A percentile compares a stretch with the other conserved stretches of the same genome.
These are phyloP conservation scores for Geothlypis trichas DNA, from an alignment of 2,113 vertebrate genomes.

Conservation along the genomic window DNA sequence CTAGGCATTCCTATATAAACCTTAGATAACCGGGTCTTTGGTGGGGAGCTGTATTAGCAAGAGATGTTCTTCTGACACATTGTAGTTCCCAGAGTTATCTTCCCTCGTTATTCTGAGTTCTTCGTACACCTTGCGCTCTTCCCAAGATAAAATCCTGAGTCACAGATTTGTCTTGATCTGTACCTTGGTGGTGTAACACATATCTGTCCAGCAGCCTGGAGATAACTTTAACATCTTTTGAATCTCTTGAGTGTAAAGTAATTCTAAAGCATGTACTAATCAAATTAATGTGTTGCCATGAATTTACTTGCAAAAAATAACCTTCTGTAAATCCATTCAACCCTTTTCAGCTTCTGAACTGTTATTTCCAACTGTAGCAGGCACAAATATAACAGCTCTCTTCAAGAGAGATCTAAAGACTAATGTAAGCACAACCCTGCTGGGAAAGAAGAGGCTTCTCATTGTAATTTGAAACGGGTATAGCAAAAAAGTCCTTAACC, in stretches of 20 bases:
- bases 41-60: constrained; percentile 64
- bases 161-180: constrained; percentile 77
- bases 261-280: constrained; percentile 73
- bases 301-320: constrained; percentile 72
- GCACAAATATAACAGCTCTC: constrained; percentile 87
- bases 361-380: constrained; percentile 89
- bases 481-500: constrained; percentile 83
- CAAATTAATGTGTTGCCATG: constrained; percentile 76
- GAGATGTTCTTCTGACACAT: constrained; percentile 77
- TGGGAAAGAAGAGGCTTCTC: constrained; percentile 97
- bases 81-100: constrained; percentile 76
- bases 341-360: constrained; percentile 77
- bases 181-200: constrained; percentile 73
- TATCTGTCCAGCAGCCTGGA: constrained; percentile 75
- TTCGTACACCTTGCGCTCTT: constrained; percentile 77
- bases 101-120: constrained; percentile 74
- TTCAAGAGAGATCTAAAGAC: constrained; percentile 88
- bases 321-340: constrained; percentile 78
- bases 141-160: constrained; percentile 78
- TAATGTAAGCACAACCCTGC: constrained; percentile 90
- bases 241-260: constrained; percentile 74
- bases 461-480: constrained; percentile 96
- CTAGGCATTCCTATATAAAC: constrained; percentile 79
- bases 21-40: constrained; percentile 73
- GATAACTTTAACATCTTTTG: constrained; percentile 78